These are phyloP conservation scores for Ceratosolen solmsi DNA, from an alignment of 1,140 invertebrate genomes.

Conservation along the genomic window DNA sequence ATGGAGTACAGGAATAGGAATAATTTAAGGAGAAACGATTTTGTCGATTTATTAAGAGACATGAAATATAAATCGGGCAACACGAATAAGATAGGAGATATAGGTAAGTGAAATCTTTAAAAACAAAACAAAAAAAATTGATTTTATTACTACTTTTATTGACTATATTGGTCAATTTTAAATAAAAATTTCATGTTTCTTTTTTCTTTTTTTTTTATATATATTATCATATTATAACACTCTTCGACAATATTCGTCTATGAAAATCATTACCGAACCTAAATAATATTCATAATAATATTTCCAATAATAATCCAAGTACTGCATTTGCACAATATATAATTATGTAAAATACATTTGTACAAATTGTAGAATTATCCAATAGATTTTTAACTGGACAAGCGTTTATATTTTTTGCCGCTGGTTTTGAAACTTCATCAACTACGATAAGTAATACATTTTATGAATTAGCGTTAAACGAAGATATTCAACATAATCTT, in stretches of 20 bases:
- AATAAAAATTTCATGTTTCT: too few species aligned
- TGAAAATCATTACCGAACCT: too few species aligned
- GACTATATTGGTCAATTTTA: too few species aligned
- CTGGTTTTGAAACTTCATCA: constrained; percentile 76
- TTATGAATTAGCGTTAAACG: constrained; percentile 71
- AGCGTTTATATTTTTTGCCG: constrained; percentile 68
- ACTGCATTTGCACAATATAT: too few species aligned
- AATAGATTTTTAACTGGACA: constrained; percentile 63
- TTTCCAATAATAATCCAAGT: too few species aligned
- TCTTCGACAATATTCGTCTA: too few species aligned
- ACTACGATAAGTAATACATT: constrained; percentile 67
- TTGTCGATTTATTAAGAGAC: constrained; percentile 74
- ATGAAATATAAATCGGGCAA: constrained; percentile 72
- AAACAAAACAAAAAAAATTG: too few species aligned
- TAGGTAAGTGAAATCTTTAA: constrained; percentile 49
- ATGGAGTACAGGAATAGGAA: constrained; percentile 69
- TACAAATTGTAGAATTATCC: constrained; percentile 60
- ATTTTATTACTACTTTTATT: too few species aligned
- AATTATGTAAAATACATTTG: too few species aligned
- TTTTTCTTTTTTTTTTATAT: too few species aligned
- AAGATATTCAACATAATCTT: constrained; percentile 70
- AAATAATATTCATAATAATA: too few species aligned
- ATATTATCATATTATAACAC: too few species aligned
- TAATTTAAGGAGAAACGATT: constrained; percentile 71
- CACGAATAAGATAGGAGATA: constrained; percentile 11